Evolutionary conservation across 2,888 invertebrate genomes (phyloP), one percentile per base, ranked within the genome.

Genomic region (Sabellastarte sp.): DNA sequence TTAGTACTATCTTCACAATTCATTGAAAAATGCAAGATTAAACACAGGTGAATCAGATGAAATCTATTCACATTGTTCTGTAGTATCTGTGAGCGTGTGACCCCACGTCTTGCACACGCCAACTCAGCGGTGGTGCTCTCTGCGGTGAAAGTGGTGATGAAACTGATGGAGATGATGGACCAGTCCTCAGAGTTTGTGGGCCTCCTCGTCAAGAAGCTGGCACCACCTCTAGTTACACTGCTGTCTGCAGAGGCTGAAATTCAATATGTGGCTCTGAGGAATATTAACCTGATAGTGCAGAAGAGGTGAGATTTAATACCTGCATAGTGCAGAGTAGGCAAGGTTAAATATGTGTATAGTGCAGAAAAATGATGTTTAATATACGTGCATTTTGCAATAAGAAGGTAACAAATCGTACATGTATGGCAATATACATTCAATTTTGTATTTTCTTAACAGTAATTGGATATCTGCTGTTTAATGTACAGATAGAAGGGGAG

Each of bases 91-190:
- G 73, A 73, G 59, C 58, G 73, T 60, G 67, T 73, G 26, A 67
- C 73, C 10, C 73, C 73, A 0, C 51, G 72, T 32, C 87, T 99
- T 66, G 98, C 99, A 3, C 99, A 99, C 85, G 99, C 99, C 2
- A 99, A 99, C 85, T 98, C 99, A 1, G 99, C 99, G 4, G 99
- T 99, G 30, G 99, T 99, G 0, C 87, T 99, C 0, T 97, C 97
- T 29, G 97, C 99, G 60, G 97, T 99, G 33, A 99, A 98, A 89
- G 93, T 93, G 68, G 87, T 99, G 56, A 98, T 99, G 95, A 98
- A 98, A 84, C 88, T 98, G 74, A 93, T 99, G 89, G 98, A 99
- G 86, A 94, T 98, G 90, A 87, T 99, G 66, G 90, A 94, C 2
- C 90, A 90, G 1, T 94, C 95, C 81, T 90, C 93, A 0, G 99